These are phyloP conservation scores for Polypedilum pembai DNA, from an alignment of 1,140 invertebrate genomes.

Conservation along the genomic window DNA sequence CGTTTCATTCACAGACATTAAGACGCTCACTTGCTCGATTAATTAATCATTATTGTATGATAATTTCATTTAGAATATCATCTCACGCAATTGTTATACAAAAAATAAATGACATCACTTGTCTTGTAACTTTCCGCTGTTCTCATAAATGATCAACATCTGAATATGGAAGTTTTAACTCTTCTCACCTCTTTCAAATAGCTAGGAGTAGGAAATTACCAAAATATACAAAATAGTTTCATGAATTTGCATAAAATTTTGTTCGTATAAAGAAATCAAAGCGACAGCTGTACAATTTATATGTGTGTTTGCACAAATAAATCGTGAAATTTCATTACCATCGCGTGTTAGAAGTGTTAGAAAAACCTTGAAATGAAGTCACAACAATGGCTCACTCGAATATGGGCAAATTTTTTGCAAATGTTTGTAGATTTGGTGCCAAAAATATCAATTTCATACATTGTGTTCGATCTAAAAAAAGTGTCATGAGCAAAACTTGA, in stretches of 20 bases:
- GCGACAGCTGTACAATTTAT: not conserved
- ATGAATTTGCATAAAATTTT: not conserved
- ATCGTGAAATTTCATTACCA: not conserved
- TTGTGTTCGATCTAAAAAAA: no score
- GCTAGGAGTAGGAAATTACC: no score
- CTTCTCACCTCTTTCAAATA: no score
- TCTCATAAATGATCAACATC: not conserved
- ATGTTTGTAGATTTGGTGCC: not conserved
- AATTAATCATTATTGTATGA: conserved; percentile 6
- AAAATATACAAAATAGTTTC: not conserved
- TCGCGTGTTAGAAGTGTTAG: not conserved
- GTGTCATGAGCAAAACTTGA: no score
- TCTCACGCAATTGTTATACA: not conserved
- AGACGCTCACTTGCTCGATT: not conserved
- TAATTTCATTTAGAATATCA: not conserved
- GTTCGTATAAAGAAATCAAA: not conserved
- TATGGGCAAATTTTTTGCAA: not conserved
- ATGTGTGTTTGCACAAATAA: not conserved
- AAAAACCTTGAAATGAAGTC: no score
- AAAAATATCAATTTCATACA: not conserved
- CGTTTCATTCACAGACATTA: not conserved
- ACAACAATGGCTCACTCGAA: no score
- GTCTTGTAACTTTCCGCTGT: not conserved
- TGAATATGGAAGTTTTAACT: not conserved
- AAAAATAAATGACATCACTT: not conserved